Evolutionary conservation across 2,888 invertebrate genomes (phyloP), one percentile per base, ranked within the genome.

Genomic region (Teleiodes luculella): DNA sequence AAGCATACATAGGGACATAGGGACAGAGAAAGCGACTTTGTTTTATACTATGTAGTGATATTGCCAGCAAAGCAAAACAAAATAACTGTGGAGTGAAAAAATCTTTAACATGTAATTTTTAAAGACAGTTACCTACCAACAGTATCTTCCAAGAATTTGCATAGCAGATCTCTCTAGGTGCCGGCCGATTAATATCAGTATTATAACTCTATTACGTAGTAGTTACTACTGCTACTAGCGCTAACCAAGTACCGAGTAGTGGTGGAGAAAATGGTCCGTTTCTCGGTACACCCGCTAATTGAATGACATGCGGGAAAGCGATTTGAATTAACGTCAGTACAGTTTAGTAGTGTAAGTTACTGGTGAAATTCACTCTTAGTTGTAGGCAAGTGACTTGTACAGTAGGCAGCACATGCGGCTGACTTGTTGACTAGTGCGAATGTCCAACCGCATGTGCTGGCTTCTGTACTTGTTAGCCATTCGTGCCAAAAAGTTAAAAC

Each of bases 231-330:
- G 41, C 43, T 24, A 3, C 20, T 4, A 43, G 5, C 47, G 37
- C 33, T 39, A 31, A 28, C 11, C n/a, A 39, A 41, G 28, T 28
- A 39, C 24, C 41, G 51, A 41, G 18, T 28, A 13, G 14, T 14
- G 31, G 16, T 46, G 16, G 53, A 48, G 53, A 53, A 53, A 53
- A 48, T 41, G 24, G 5, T 48, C 48, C 30, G 31, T 47, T 53
- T 48, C 53, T 30, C 48, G 41, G 53, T 46, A 53, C 53, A 45
- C 4, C 50, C 41, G 20, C 48, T 52, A 62, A 54, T 62, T 67
- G 68, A 68, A 66, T 70, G 66, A 67, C 66, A 63, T 61, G 61
- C 62, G 58, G 64, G 72, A 70, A 68, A 70, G 67, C 63, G 49
- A 55, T 54, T 59, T 61, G 63, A 69, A 66, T 68, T 66, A 63